Conservation (phyloP, 2,797 vertebrate species). For the Epinephelus coioides region DNA sequence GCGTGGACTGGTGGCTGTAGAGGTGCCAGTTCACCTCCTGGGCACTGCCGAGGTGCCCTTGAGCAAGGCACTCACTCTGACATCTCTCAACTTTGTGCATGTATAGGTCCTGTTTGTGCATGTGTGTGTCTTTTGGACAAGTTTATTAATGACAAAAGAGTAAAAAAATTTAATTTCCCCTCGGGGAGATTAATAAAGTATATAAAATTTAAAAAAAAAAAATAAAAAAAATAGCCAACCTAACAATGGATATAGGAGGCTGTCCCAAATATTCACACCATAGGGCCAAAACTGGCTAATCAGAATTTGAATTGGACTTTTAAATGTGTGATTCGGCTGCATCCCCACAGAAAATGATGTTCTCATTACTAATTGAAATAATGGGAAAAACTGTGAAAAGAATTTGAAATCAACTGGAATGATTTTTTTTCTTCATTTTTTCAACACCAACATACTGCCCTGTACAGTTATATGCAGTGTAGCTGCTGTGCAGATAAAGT, state of each 20-base stretch:
- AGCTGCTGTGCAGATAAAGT: not conserved
- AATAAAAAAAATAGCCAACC: no score
- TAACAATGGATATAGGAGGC: not conserved
- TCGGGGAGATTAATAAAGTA: no score
- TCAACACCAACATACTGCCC: not conserved
- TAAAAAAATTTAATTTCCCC: no score
- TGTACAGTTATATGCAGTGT: not conserved
- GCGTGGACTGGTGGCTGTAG: no score
- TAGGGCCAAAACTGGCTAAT: not conserved
- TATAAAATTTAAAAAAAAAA: no score
- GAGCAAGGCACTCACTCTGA: no score
- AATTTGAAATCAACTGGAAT: not conserved
- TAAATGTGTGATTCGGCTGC: not conserved
- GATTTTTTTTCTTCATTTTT: not conserved
- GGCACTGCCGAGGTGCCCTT: no score
- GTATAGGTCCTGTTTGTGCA: no score
- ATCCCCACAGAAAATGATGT: not conserved
- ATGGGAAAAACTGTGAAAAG: not conserved
- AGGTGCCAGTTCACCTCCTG: no score
- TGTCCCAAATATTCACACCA: not conserved
- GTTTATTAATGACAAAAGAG: no score
- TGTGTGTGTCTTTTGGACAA: no score
- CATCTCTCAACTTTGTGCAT: no score
- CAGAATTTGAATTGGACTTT: not conserved
- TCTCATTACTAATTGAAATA: not conserved